Evolutionary conservation across 2,113 vertebrate species (phyloP), one percentile per base, ranked within the genome.

Genomic region (Limnothrissa miodon): DNA sequence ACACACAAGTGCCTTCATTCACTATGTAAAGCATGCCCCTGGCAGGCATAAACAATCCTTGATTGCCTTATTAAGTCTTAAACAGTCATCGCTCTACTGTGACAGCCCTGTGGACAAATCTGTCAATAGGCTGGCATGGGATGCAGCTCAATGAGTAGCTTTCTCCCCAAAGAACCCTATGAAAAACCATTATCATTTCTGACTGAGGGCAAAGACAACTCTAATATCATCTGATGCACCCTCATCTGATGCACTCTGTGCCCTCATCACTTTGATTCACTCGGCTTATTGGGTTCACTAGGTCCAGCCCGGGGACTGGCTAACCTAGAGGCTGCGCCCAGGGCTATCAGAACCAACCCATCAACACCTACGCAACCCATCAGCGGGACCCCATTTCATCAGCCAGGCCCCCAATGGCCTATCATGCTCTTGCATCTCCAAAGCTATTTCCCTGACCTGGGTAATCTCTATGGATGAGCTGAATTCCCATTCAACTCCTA

Each of bases 51-150:
- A 74, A 74, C 66, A 74, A 74, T 11, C 66, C 4, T 74, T 74
- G 66, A 74, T 74, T 39, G 66, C 66, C 66, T 74, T 74, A 74
- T 74, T 74, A 74, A 74, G 66, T 74, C 66, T 29, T 74, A 74
- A 74, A 74, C 15, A 74, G 66, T 74, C 66, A 74, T 74, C 66
- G 36, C 15, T 74, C 66, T 74, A 74, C 29, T 74, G 66, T 74
- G 66, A 74, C 66, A 74, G 66, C 66, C 66, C 66, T 36, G 66
- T 5, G 29, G 66, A 36, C 66, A 74, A 36, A 74, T 74, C 29
- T 39, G 29, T 74, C 66, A 74, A 74, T 74, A 36, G 13, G 66
- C 66, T 74, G 66, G 29, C 66, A 74, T 17, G 66, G 36, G 33
- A 74, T 10, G 66, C n/a, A 25, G 59, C 59, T 62, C 59, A 9